Evolutionary conservation across 2,888 invertebrate species (phyloP), one percentile per base, ranked within the genome.

Genomic region (Notodonta ziczac): DNA sequence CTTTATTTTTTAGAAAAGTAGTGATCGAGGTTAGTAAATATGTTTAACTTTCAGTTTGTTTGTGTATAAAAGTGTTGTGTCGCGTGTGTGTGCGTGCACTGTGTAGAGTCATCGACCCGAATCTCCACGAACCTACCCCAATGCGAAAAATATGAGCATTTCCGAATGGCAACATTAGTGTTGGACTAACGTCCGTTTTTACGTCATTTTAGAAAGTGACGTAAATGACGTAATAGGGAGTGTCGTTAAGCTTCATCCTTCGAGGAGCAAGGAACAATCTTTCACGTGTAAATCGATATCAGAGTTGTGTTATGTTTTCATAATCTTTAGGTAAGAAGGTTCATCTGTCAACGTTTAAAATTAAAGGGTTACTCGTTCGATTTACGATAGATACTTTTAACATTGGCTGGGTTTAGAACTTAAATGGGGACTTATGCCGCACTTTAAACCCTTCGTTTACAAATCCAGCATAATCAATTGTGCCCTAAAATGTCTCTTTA

Each of bases 121-220:
- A 84, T 85, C 87, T 82, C 68, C 70, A 69, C 74, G 82, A 89
- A 89, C 92, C 92, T 92, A 91, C 88, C 91, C 89, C 91, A 91
- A 91, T 82, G 77, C 81, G 86, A 89, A 90, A 89, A 89, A 86
- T 89, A 71, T 74, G 72, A 73, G 62, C 74, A 62, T 73, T 69
- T 65, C 63, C 57, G 63, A 70, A 55, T 66, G 63, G 56, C 58
- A 60, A 60, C 59, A 57, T 55, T 66, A 64, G 67, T 66, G 66
- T 59, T 76, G 66, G 60, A 69, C 57, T 59, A 59, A 52, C 12
- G 57, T 58, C 59, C 56, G 62, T 59, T 50, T 61, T 62, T 62
- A 46, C 59, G 59, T 59, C 53, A 73, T 74, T 74, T 74, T 74
- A 69, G 66, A 66, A 69, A 60, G 55, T 56, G 59, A 63, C 63